These are phyloP conservation scores for Yasuhikotakia modesta DNA, from an alignment of 2,797 vertebrate genomes.

Conservation along the genomic window DNA sequence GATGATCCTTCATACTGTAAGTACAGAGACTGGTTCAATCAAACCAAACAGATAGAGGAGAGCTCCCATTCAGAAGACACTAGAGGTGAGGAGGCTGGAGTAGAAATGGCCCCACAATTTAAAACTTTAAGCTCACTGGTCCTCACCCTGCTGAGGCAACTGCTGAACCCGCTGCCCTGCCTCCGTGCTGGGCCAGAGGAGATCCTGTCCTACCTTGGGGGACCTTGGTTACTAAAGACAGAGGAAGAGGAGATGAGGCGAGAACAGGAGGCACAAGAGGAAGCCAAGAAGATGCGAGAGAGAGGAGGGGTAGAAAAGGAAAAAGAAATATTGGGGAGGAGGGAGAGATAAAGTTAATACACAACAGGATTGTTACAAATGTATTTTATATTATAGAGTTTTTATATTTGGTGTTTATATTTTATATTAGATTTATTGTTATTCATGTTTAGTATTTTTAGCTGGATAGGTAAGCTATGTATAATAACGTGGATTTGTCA, in stretches of 20 bases:
- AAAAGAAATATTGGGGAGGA: slow-evolving; percentile 9
- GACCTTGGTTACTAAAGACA: slow-evolving; percentile 67
- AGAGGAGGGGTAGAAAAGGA: slow-evolving; percentile 34
- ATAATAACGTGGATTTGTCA: not conserved
- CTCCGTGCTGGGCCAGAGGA: slow-evolving; percentile 80
- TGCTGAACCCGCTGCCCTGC: slow-evolving; percentile 82
- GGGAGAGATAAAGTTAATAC: slow-evolving; percentile 7
- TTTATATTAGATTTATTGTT: slow-evolving; percentile 24
- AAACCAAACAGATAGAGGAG: slow-evolving; percentile 60
- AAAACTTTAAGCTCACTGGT: slow-evolving; percentile 77
- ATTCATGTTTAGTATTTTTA: not conserved
- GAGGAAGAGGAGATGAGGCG: slow-evolving; percentile 70
- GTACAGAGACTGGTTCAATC: slow-evolving; percentile 83
- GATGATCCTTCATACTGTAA: slow-evolving; percentile 84
- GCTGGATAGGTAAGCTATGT: not conserved
- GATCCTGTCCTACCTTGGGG: slow-evolving; percentile 80
- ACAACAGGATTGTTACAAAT: not conserved
- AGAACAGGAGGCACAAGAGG: slow-evolving; percentile 64
- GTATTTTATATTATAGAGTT: slow-evolving; percentile 22
- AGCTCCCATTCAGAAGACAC: slow-evolving; percentile 6
- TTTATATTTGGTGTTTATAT: slow-evolving; percentile 26
- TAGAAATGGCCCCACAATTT: slow-evolving; percentile 81
- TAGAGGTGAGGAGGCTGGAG: slow-evolving; percentile 52
- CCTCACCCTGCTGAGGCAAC: slow-evolving; percentile 81
- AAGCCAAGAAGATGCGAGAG: slow-evolving; percentile 37